These are phyloP conservation scores for Sclerurus mexicanus DNA, from an alignment of 2,113 vertebrate species.

Conservation along the genomic window DNA sequence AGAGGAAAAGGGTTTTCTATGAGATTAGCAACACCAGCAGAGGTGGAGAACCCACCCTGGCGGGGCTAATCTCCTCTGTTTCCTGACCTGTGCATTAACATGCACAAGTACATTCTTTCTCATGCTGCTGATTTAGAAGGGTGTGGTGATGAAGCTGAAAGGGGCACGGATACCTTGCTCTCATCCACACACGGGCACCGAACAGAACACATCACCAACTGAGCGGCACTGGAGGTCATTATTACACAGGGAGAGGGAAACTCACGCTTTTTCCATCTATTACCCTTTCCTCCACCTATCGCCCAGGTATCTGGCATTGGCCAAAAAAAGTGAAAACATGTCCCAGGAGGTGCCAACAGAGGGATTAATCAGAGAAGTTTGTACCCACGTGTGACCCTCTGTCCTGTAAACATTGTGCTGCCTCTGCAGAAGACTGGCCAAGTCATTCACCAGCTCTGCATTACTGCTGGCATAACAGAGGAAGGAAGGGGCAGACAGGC, in stretches of 20 bases:
- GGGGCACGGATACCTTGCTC: neutral
- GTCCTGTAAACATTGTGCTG: fast-evolving
- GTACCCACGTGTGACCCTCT: neutral
- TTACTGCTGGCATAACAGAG: neutral
- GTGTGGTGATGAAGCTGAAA: neutral
- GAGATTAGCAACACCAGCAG: neutral
- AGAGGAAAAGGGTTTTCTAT: neutral
- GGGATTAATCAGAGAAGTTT: neutral
- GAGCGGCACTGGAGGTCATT: neutral
- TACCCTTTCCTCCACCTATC: neutral
- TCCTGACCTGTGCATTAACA: neutral
- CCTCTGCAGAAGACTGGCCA: neutral
- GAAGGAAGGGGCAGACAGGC: neutral
- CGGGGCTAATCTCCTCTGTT: neutral
- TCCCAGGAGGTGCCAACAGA: neutral
- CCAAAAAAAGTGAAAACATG: neutral
- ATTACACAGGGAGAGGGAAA: neutral
- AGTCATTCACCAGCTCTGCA: neutral
- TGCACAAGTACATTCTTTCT: neutral
- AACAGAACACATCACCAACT: neutral
- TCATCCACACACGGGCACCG: neutral
- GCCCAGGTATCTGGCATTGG: neutral
- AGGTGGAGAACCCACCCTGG: neutral
- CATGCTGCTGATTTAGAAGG: neutral
- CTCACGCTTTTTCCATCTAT: neutral